Percentiles rank a stretch among this genome's conserved stretches.
phyloP scores from a whole-genome alignment of 2,113 vertebrate species.

The Salvelinus sp. region DNA sequence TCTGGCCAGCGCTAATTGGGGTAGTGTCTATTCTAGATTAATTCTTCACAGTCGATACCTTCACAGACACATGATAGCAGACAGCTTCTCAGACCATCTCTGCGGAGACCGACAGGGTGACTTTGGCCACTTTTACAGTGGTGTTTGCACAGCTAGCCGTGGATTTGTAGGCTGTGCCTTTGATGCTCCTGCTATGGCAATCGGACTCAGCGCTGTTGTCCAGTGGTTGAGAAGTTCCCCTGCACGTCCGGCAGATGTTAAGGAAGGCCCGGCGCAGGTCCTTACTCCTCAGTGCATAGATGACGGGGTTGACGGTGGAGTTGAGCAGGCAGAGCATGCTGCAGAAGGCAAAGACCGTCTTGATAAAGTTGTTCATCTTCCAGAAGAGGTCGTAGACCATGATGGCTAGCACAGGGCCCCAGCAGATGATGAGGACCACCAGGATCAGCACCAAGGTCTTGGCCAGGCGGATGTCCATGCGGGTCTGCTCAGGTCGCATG shows the following conservation, averaged over 20 bases:
- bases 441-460: constrained; percentile 97
- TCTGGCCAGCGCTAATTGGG: neutral
- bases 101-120: constrained; percentile 90
- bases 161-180: constrained; percentile 72
- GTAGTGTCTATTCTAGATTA: neutral
- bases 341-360: constrained; percentile 97
- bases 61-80: neutral
- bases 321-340: constrained; percentile 97
- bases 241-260: constrained; percentile 85
- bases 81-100: constrained; percentile 82
- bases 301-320: constrained; percentile 98
- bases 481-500: constrained; percentile 89
- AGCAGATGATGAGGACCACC: constrained; percentile 96
- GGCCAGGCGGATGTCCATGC: constrained; percentile 97
- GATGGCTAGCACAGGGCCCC: constrained; percentile 94
- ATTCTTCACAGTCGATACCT: neutral
- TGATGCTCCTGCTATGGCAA: constrained; percentile 86
- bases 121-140: constrained; percentile 93
- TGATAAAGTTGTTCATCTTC: constrained; percentile 93
- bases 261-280: constrained; percentile 93
- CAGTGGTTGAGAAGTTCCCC: constrained; percentile 78
- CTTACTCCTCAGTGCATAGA: constrained; percentile 97
- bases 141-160: constrained; percentile 83
- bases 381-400: constrained; percentile 98
- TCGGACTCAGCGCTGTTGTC: constrained; percentile 96